Conservation (phyloP, 2,797 vertebrate species). For the Gambelia wislizenii region DNA sequence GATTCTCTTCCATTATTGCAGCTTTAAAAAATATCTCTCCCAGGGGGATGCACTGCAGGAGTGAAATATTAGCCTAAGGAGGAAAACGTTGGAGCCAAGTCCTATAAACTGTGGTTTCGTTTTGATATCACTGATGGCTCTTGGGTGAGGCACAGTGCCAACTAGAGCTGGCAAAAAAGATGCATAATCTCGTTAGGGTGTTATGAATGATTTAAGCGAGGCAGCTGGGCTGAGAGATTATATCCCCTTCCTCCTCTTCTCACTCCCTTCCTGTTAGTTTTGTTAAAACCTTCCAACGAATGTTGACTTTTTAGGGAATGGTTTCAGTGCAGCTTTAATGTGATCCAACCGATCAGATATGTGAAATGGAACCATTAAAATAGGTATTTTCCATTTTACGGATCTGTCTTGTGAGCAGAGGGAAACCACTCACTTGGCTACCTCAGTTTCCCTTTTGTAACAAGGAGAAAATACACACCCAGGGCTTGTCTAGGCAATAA, state of each 20-base stretch:
- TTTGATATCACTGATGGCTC: background rate
- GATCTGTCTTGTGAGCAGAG: background rate
- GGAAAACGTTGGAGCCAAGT: background rate
- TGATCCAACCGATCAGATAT: background rate
- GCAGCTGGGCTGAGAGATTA: slow-evolving; percentile 53
- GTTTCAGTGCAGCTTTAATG: background rate
- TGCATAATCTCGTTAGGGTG: background rate
- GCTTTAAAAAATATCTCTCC: background rate
- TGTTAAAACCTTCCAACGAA: background rate
- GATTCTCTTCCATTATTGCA: background rate
- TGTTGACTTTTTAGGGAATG: background rate
- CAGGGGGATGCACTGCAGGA: background rate
- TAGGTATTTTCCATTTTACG: background rate
- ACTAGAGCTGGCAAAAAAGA: background rate
- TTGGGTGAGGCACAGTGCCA: background rate
- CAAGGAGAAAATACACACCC: too few species aligned
- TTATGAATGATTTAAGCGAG: slow-evolving; percentile 52
- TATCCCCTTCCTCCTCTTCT: background rate
- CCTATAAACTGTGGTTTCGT: background rate
- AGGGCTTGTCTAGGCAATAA: too few species aligned
- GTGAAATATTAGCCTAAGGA: background rate
- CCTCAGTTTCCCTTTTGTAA: background rate
- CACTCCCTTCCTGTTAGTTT: background rate
- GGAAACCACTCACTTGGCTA: too few species aligned
- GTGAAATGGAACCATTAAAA: too few species aligned